Conservation (phyloP, 2,797 vertebrate species). For the Oreochromis grahami region DNA sequence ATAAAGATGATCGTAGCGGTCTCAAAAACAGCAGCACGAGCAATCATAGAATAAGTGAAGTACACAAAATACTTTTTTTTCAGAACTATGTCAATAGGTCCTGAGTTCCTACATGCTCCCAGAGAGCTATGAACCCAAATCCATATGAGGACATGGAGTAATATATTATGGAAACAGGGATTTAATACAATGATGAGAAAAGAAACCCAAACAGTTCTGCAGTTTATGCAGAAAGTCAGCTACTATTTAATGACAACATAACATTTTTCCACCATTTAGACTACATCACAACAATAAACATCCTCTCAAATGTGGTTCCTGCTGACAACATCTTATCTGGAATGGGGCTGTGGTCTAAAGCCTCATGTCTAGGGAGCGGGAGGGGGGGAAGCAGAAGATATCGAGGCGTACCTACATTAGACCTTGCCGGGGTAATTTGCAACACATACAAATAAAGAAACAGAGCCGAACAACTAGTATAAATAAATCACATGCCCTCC, state of each 20-base stretch:
- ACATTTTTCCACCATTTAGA: slow-evolving; percentile 9
- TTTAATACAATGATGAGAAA: not conserved
- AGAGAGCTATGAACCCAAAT: not conserved
- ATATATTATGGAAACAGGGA: not conserved
- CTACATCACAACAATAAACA: slow-evolving; percentile 52
- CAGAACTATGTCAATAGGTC: no score
- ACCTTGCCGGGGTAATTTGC: slow-evolving; percentile 27
- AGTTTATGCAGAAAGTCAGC: not conserved
- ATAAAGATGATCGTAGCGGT: not conserved
- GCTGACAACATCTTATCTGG: slow-evolving; percentile 66
- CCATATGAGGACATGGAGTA: not conserved
- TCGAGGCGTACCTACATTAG: slow-evolving; percentile 12
- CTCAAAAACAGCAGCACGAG: not conserved
- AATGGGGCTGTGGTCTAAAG: slow-evolving; percentile 12
- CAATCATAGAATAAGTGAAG: not conserved
- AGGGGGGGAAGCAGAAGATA: slow-evolving; percentile 19
- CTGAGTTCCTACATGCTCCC: no score
- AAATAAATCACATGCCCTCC: slow-evolving; percentile 2
- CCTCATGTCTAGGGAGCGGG: slow-evolving; percentile 16
- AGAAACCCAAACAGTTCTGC: not conserved
- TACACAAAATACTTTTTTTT: not conserved
- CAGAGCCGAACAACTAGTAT: not conserved
- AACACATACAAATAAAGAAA: slow-evolving; percentile 42
- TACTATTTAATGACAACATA: not conserved
- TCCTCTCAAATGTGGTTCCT: slow-evolving; percentile 58